A percentile compares a stretch with the other conserved stretches of the same genome.
These are phyloP conservation scores for Eurypyga helias DNA, from an alignment of 2,113 vertebrate genomes.

Conservation along the genomic window DNA sequence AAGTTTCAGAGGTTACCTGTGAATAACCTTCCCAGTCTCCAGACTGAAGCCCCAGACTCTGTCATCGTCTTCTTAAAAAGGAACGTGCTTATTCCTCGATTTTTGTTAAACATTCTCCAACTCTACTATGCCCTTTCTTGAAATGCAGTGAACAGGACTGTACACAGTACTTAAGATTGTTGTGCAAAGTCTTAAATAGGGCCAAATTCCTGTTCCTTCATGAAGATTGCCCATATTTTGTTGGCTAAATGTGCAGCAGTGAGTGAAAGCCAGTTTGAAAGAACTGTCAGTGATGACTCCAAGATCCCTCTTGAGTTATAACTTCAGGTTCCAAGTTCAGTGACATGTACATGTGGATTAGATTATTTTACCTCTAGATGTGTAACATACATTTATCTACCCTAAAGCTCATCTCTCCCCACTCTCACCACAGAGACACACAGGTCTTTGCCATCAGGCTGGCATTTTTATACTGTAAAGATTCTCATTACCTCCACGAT, in stretches of 20 bases:
- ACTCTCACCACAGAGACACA: not conserved
- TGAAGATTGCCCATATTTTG: not conserved
- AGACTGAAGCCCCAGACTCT: not conserved
- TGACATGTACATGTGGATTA: not conserved
- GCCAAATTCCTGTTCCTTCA: not conserved
- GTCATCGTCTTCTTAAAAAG: not conserved
- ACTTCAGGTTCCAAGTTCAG: not conserved
- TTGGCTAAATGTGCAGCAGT: not conserved
- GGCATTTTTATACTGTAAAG: not conserved
- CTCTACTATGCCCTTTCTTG: not conserved
- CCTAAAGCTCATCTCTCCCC: not conserved
- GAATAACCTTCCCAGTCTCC: not conserved
- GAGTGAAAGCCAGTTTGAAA: not conserved
- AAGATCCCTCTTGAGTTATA: not conserved
- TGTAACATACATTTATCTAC: not conserved
- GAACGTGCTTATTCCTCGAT: not conserved
- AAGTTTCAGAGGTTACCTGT: not conserved
- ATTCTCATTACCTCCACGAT: not conserved
- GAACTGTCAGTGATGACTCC: not conserved
- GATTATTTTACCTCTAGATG: not conserved
- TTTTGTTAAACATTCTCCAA: not conserved
- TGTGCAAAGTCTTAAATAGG: not conserved
- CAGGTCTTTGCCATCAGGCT: not conserved
- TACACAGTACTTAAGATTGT: not conserved
- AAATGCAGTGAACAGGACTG: not conserved